phyloP scores from a whole-genome alignment of 1,140 invertebrate genomes.

The Samia ricini region DNA sequence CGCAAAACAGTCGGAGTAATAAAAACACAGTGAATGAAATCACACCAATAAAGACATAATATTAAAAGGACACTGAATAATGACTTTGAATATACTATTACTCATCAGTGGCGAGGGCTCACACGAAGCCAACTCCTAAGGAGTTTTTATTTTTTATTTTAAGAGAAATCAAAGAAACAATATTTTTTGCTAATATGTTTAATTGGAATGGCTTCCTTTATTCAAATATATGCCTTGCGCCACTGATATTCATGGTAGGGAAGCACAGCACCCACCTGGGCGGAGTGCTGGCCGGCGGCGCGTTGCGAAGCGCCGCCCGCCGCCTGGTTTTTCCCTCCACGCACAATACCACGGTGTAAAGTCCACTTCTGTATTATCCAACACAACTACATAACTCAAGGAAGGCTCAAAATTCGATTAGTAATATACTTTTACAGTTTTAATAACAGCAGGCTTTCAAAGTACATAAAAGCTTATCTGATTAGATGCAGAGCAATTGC shows the following conservation, averaged over 20 bases:
- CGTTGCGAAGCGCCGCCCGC: slow-evolving; percentile 55
- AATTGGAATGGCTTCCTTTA: background rate
- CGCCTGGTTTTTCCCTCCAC: slow-evolving; percentile 82
- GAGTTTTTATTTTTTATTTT: background rate
- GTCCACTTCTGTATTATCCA: slow-evolving; percentile 84
- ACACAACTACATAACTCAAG: slow-evolving; percentile 40
- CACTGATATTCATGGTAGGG: slow-evolving; percentile 12
- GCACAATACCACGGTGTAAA: slow-evolving; percentile 86
- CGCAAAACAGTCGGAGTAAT: background rate
- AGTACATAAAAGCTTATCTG: slow-evolving; percentile 2
- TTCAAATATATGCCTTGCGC: background rate
- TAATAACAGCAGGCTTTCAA: slow-evolving; percentile 6
- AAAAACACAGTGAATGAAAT: background rate
- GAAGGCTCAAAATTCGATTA: background rate
- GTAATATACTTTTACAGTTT: background rate
- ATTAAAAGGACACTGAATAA: background rate
- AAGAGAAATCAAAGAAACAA: no score
- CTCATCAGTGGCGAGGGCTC: background rate
- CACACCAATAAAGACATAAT: slow-evolving; percentile 1
- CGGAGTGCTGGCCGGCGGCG: slow-evolving; percentile 45
- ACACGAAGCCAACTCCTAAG: background rate
- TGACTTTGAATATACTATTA: background rate
- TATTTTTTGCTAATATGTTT: background rate
- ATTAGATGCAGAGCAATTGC: slow-evolving; percentile 32
- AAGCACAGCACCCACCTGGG: slow-evolving; percentile 57